phyloP scores from a whole-genome alignment of 2,113 vertebrate species.

The Hippocampus comes region DNA sequence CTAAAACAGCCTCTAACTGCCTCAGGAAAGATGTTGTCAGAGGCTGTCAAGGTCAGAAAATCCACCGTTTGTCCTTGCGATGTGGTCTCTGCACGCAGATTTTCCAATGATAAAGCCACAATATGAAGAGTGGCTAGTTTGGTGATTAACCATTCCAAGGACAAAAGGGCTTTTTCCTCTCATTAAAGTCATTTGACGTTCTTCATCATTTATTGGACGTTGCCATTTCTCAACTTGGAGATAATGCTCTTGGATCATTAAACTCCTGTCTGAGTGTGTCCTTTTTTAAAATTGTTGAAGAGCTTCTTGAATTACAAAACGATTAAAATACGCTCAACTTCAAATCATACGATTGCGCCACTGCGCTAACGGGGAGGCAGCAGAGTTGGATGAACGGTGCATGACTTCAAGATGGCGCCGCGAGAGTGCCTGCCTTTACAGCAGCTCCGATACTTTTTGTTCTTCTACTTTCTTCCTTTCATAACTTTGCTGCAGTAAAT shows the following conservation, averaged over 20 bases:
- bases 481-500: too few species aligned
- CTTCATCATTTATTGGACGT: background rate
- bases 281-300: background rate
- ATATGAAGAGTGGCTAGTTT: background rate
- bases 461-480: too few species aligned
- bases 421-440: too few species aligned
- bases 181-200: background rate
- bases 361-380: background rate
- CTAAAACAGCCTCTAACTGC: conserved; percentile 10
- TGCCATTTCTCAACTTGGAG: background rate
- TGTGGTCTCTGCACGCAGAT: conserved; percentile 6
- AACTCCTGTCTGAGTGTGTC: background rate
- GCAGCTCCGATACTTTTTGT: too few species aligned
- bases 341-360: background rate
- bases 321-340: background rate
- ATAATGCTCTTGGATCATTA: background rate
- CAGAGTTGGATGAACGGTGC: background rate
- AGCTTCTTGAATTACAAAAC: background rate
- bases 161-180: background rate
- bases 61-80: conserved; percentile 12
- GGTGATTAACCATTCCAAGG: background rate
- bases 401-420: background rate
- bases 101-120: background rate
- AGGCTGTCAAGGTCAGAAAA: conserved; percentile 23
- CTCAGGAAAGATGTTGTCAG: conserved; percentile 22